Base-by-base conservation (phyloP, 1,140 invertebrate species). In the Drosophila asahinai region DNA sequence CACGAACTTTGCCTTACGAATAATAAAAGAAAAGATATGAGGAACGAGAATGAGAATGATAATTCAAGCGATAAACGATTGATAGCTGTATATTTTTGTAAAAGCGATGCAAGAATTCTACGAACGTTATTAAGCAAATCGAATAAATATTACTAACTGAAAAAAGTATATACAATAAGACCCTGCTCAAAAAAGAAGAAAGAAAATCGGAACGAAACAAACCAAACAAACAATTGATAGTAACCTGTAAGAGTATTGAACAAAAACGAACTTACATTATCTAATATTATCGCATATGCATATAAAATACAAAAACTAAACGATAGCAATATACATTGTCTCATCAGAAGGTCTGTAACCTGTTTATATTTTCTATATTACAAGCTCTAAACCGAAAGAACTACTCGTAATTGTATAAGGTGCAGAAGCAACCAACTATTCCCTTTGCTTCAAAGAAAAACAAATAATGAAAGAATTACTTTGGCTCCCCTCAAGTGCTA, bases 1-100 rank as follows among this genome's bases (percentile, higher is more conserved):
- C 74, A 78, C 75, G 58, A 70, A 78, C 75, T 77, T 78, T 78
- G 75, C 75, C 75, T 78, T 78, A 78, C 75, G 65, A 70, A 78
- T 61, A 22, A 73, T 73, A 49, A 61, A 59, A 66, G 45, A 25
- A 25, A 45, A 15, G 19, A 54, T 36, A 65, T 17, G 48, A 70
- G 55, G 61, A 49, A 42, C 22, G 54, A 77, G 74, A 67, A 42
- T 40, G 47, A 51, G 33, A 51, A 48, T 17, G 40, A 70, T n/a
- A 40, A 64, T 52, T 27, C 40, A 67, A 67, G 8, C 38, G 58
- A 77, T 36, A 51, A 47, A 67, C 36, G 51, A 77, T 70, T 57
- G 55, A 68, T 70, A 73, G 40, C 75, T 78, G 58, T 77, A 77
- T 77, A 78, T 78, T 78, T 77, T 78, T 78, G 74, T 78, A 78